phyloP scores from a whole-genome alignment of 2,888 invertebrate species.

The Malthinus flaveolus region DNA sequence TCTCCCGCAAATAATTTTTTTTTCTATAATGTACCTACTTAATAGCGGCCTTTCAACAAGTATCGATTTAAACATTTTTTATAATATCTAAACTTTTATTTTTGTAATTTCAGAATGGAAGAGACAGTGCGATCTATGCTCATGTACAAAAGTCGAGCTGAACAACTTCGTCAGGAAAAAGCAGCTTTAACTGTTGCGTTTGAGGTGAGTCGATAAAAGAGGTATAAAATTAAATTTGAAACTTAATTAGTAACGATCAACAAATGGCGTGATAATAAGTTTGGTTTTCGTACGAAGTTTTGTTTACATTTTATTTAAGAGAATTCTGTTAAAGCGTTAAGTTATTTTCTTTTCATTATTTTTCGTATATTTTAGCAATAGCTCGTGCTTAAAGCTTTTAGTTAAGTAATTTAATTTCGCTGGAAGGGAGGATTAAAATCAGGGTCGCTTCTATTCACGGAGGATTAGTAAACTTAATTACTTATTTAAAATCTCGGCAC shows the following conservation, averaged over 20 bases:
- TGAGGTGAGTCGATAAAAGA: constrained; percentile 61
- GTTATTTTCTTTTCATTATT: constrained; percentile 21
- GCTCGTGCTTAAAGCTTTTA: constrained; percentile 20
- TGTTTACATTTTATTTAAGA: constrained; percentile 6
- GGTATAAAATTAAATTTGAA: not conserved
- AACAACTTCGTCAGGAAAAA: constrained; percentile 76
- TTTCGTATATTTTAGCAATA: constrained; percentile 25
- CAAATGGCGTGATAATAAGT: constrained; percentile 3
- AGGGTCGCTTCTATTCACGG: constrained; percentile 33
- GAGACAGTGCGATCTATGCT: constrained; percentile 74
- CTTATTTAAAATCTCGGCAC: constrained; percentile 34
- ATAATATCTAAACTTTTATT: too few species aligned
- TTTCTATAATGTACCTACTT: not conserved
- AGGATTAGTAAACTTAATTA: constrained; percentile 36
- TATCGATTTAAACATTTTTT: not conserved
- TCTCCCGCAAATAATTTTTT: not conserved
- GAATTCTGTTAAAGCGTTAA: not conserved
- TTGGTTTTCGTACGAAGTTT: not conserved
- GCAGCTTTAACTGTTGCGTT: constrained; percentile 70
- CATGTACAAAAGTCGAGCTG: constrained; percentile 73
- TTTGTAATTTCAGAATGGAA: constrained; percentile 68
- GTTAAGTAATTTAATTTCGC: constrained; percentile 35
- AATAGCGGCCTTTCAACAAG: not conserved
- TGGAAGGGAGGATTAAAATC: constrained; percentile 33
- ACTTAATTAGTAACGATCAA: not conserved